These are phyloP conservation scores for Chloroclystis v-ata DNA, from an alignment of 2,888 invertebrate genomes.

Conservation along the genomic window DNA sequence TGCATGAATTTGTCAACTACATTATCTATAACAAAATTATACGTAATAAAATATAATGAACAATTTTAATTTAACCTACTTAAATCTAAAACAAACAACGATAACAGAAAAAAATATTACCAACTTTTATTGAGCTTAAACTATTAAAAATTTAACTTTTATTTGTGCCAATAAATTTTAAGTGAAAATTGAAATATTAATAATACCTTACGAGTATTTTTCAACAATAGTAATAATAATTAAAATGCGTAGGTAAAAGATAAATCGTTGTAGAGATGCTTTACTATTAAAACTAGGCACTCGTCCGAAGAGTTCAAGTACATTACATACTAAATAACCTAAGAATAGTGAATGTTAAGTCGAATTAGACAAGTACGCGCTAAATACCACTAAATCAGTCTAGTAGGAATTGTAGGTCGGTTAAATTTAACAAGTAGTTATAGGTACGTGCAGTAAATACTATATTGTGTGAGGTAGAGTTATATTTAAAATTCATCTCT, in stretches of 20 bases:
- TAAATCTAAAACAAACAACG: conserved; percentile 34
- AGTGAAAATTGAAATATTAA: conserved; percentile 58
- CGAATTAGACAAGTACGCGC: conserved; percentile 37
- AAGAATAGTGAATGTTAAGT: conserved; percentile 47
- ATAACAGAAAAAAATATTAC: conserved; percentile 41
- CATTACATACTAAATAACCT: conserved; percentile 40
- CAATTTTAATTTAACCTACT: conserved; percentile 25
- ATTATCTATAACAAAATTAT: conserved; percentile 33
- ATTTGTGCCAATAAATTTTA: conserved; percentile 69
- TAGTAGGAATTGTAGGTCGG: conserved; percentile 67
- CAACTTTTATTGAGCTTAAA: conserved; percentile 53
- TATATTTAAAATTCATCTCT: conserved; percentile 32
- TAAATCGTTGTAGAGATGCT: conserved; percentile 66
- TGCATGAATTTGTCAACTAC: conserved; percentile 64
- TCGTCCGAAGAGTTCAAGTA: conserved; percentile 36
- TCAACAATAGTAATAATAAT: conserved; percentile 33
- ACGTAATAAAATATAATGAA: conserved; percentile 20
- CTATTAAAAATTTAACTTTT: conserved; percentile 40
- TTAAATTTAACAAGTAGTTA: conserved; percentile 38
- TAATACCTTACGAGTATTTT: conserved; percentile 32
- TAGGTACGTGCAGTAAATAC: conserved; percentile 56
- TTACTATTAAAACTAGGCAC: conserved; percentile 37
- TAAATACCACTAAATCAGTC: conserved; percentile 73
- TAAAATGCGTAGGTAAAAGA: conserved; percentile 53
- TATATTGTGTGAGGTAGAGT: conserved; percentile 59